Evolutionary conservation across 2,113 vertebrate genomes (phyloP).

Genomic region (Macheiramphus alcinus): DNA sequence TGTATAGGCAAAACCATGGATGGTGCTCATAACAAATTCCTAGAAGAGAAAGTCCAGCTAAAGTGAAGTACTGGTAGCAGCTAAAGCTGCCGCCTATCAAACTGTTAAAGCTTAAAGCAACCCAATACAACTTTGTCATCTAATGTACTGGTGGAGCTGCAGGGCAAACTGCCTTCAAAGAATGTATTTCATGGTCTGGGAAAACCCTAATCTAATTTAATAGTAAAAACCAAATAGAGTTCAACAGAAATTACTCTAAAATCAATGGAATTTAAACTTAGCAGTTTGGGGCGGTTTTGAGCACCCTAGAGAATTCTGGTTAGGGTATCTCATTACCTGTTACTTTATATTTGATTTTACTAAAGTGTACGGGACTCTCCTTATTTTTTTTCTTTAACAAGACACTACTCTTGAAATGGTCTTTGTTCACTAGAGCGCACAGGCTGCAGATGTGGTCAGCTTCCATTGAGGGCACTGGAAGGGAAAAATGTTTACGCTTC

Average conservation of each 20-base stretch:
- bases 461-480: not conserved
- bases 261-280: not conserved
- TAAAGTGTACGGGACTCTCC: not conserved
- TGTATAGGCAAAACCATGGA: not conserved
- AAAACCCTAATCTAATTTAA: not conserved
- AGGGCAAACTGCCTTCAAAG: not conserved
- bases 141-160: not conserved
- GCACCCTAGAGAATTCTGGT: not conserved
- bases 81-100: not conserved
- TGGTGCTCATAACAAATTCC: not conserved
- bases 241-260: not conserved
- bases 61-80: not conserved
- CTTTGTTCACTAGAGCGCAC: not conserved
- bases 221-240: not conserved
- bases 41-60: not conserved
- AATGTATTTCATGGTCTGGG: not conserved
- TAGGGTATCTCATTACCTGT: not conserved
- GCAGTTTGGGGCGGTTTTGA: accelerated
- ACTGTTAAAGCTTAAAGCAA: not conserved
- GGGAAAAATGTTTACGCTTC: not conserved
- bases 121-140: not conserved
- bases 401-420: not conserved
- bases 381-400: not conserved
- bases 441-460: not conserved
- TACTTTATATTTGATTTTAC: not conserved